phyloP scores from a whole-genome alignment of 2,888 invertebrate species.

The Drosophila meridionalis region DNA sequence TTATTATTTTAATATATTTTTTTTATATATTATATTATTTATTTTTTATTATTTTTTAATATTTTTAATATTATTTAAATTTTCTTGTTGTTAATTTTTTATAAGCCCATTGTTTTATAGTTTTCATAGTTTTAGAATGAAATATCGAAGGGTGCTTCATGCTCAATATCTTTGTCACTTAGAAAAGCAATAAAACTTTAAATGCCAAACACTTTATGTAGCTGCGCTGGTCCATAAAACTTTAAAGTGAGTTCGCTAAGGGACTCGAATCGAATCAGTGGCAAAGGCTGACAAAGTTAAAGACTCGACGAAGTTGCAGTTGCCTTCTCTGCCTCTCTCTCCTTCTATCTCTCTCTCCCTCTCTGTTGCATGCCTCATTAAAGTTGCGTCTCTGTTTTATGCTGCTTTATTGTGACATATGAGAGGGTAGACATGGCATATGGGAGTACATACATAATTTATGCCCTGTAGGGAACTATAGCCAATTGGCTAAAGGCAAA shows the following conservation, averaged over 20 bases:
- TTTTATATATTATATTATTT: background rate
- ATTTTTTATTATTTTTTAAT: background rate
- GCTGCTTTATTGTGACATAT: constrained; percentile 45
- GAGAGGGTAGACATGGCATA: constrained; percentile 11
- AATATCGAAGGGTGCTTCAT: constrained; percentile 1
- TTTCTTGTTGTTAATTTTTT: too few species aligned
- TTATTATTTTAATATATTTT: background rate
- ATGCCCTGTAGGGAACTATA: constrained; percentile 31
- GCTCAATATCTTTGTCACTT: constrained; percentile 15
- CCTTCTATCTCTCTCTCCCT: background rate
- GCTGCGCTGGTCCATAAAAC: constrained; percentile 38
- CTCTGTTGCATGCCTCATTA: constrained; percentile 47
- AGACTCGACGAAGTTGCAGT: constrained; percentile 5
- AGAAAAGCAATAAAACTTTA: constrained; percentile 28
- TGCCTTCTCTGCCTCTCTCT: background rate
- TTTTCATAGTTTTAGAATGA: background rate
- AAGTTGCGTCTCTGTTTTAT: constrained; percentile 35
- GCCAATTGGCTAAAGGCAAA: constrained; percentile 25
- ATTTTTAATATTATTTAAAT: background rate
- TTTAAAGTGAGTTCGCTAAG: constrained; percentile 22
- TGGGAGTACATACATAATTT: constrained; percentile 13
- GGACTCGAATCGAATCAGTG: constrained; percentile 16
- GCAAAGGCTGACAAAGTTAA: constrained; percentile 13
- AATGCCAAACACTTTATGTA: constrained; percentile 31
- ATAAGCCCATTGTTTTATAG: background rate